Conservation (phyloP, 2,888 invertebrate genomes). For the Dryococelus australis region DNA sequence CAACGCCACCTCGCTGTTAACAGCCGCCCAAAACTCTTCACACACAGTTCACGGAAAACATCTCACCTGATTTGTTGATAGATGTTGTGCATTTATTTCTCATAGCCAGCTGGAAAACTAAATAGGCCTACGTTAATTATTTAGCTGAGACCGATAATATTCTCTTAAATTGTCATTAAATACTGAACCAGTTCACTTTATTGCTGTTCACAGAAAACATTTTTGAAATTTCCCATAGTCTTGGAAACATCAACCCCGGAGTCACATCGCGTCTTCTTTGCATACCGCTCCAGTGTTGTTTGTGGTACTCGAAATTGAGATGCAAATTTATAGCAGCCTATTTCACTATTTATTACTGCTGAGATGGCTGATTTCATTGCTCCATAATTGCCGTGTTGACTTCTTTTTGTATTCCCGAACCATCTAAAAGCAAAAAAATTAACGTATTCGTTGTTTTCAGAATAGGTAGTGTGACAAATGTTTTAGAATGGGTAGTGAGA, state of each 20-base stretch:
- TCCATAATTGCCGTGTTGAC: conserved; percentile 19
- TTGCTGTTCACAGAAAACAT: conserved; percentile 27
- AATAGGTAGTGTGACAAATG: background rate
- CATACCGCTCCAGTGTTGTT: conserved; percentile 28
- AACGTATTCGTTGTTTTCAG: background rate
- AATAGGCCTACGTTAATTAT: conserved; percentile 60
- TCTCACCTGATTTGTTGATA: conserved; percentile 58
- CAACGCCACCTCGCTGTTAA: conserved; percentile 52
- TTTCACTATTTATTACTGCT: background rate
- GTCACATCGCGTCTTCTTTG: background rate
- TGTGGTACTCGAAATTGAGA: conserved; percentile 29
- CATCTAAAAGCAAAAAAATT: background rate
- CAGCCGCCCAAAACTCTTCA: too few species aligned
- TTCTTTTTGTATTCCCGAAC: conserved; percentile 28
- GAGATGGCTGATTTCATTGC: background rate
- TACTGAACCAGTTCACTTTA: conserved; percentile 29
- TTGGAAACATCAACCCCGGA: conserved; percentile 13
- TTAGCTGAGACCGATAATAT: conserved; percentile 27
- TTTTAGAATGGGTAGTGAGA: background rate
- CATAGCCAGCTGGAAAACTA: conserved; percentile 63
- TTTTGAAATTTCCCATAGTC: conserved; percentile 27
- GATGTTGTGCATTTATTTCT: conserved; percentile 61
- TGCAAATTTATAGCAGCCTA: conserved; percentile 24
- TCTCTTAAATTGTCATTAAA: conserved; percentile 21
- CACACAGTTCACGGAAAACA: conserved; percentile 56